Percentiles rank a stretch among this genome's conserved stretches.
Evolutionary conservation across 53 echinoderm and acorn worm genomes (phyloP).

Genomic region (Actinopyga echinites): DNA sequence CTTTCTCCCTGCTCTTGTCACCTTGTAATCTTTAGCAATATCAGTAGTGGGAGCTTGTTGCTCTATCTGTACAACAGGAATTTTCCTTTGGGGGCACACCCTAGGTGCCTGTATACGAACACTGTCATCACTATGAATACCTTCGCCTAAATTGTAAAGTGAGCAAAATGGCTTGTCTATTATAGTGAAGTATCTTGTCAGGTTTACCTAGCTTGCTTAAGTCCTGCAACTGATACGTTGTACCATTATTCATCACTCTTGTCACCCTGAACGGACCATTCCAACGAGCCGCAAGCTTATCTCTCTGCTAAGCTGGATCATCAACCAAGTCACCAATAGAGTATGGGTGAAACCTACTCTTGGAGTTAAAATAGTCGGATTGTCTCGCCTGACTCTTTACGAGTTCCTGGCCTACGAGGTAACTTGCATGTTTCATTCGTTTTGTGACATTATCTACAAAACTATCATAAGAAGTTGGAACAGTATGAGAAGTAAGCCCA

Average conservation of each 20-base stretch:
- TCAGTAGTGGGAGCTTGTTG: not conserved
- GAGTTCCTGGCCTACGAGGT: not conserved
- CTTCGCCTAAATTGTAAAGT: not conserved
- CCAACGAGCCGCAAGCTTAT: slow-evolving; percentile 51
- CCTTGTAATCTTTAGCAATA: no score
- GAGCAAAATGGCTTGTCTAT: slow-evolving; percentile 47
- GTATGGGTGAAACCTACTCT: slow-evolving; percentile 45
- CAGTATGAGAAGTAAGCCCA: not conserved
- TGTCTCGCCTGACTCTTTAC: not conserved
- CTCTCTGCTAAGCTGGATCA: slow-evolving; percentile 32
- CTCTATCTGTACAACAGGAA: not conserved
- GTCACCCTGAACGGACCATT: slow-evolving; percentile 49
- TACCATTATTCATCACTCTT: slow-evolving; percentile 13
- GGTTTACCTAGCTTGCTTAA: not conserved
- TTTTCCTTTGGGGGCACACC: not conserved
- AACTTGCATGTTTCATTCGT: slow-evolving; percentile 15
- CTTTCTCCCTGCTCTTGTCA: no score
- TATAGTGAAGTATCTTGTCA: slow-evolving; percentile 42
- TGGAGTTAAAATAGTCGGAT: not conserved
- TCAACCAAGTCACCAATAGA: not conserved
- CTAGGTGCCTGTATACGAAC: not conserved
- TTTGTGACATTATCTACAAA: not conserved
- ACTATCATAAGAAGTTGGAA: not conserved
- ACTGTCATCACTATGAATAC: not conserved
- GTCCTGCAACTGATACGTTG: slow-evolving; percentile 27